Evolutionary conservation across 1,140 invertebrate species (phyloP), one percentile per base, ranked within the genome.

Genomic region (Bicyclus anynana): DNA sequence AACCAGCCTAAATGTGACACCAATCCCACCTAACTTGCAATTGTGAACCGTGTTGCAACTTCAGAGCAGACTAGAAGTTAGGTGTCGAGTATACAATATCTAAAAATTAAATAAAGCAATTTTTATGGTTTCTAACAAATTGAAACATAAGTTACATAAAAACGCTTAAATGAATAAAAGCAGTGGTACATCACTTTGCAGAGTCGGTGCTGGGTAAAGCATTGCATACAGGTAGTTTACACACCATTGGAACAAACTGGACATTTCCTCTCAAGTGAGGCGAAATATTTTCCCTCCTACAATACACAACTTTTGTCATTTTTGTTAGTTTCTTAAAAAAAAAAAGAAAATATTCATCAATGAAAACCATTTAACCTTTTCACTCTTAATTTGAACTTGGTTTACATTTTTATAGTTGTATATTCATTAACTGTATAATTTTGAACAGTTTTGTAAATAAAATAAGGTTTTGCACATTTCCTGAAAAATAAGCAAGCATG

Each of bases 131-230:
- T 23, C 3, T 23, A 7, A 4, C 7, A 23, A 23, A 23, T 23
- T 23, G 23, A 23, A 23, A 23, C 23, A 23, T 4, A 23, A 23
- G n/a, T 10, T 1, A 33, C 9, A 17, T 40, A 18, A 13, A 18
- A 48, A 59, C 27, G 33, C 33, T 53, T 46, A 37, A 42, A 54
- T 21, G 26, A 35, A 27, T 17, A 27, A 17, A 38, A 53, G 20
- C 29, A 38, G 16, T 65, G 50, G 55, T 74, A 78, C 66, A 67
- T 81, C 69, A 82, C 77, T 78, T 74, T 70, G 71, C 47, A 20
- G 33, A 49, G 23, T 69, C 40, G 54, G 42, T 47, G 51, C 27
- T 44, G 64, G 47, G 50, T 65, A 70, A 20, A 74, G 50, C 63
- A 72, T 65, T 66, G 69, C 66, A 48, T 59, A 62, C 23, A 77